These are phyloP conservation scores for Limnothrissa miodon DNA, from an alignment of 2,113 vertebrate genomes.

Conservation along the genomic window DNA sequence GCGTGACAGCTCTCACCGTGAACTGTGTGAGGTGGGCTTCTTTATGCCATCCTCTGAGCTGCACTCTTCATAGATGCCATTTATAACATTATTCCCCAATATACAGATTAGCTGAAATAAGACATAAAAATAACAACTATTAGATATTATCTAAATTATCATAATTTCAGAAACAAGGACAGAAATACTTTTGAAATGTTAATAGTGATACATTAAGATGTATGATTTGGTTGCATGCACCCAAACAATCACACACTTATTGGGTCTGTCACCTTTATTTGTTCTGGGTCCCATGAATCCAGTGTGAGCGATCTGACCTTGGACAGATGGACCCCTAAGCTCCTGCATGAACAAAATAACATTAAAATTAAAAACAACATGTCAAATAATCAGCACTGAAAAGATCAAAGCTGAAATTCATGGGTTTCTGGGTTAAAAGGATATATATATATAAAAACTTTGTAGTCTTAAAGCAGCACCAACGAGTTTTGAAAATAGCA, in stretches of 20 bases:
- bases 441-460: too few species aligned
- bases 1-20: conserved; percentile 45
- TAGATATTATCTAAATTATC: too few species aligned
- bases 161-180: not conserved
- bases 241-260: not conserved
- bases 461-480: too few species aligned
- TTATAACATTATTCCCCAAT: conserved; percentile 69
- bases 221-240: not conserved
- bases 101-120: conserved; percentile 63
- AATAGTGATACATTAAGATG: too few species aligned
- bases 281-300: conserved; percentile 76
- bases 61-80: conserved; percentile 65
- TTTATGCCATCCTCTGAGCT: conserved; percentile 50
- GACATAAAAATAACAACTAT: too few species aligned
- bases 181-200: too few species aligned
- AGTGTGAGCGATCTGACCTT: conserved; percentile 77
- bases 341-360: conserved; percentile 61
- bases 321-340: conserved; percentile 74
- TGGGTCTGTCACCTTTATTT: conserved; percentile 64
- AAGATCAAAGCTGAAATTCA: not conserved
- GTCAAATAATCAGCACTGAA: not conserved
- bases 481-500: too few species aligned
- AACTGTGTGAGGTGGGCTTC: conserved; percentile 58
- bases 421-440: too few species aligned
- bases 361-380: not conserved